Base-by-base conservation (phyloP, 2,113 vertebrate genomes). In the Syngnathoides biaculeatus region DNA sequence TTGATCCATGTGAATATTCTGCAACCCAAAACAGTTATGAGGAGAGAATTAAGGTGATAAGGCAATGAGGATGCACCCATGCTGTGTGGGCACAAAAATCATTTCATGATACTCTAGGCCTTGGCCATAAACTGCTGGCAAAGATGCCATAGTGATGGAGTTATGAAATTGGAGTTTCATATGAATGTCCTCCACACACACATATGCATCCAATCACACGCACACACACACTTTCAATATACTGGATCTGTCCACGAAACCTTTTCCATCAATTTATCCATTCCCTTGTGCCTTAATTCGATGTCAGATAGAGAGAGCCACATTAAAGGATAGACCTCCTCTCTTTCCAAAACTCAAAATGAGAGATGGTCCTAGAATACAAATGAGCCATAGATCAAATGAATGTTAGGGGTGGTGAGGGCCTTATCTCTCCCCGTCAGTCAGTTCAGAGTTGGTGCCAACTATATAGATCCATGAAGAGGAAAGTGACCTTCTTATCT, bases 351-450 rank as follows among this genome's bases (percentile, higher is more conserved):
- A 82, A 75, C 61, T 75, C 84, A 80, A 87, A 89, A 89, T 85
- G 83, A 88, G 83, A 82, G 78, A 83, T 65, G 56, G 30, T 52
- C 58, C 55, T 27, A 22, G 88, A 86, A 89, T 91, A 86, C 88
- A 87, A 87, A 90, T 88, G 77, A 75, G 35, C 68, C 38, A 47
- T 8, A 75, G 79, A 84, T 90, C 73, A 88, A 88, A 88, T 78
- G 60, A 79, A 77, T 67, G 71, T 69, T 30, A 5, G 48, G 65
- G 74, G 67, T 76, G 74, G 59, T 65, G 70, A 83, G 67, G 10
- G 27, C 30, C 75, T 88, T 91, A 89, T 90, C 87, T 88, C 83
- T 10, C 53, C 55, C 81, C 69, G 84, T 86, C 87, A 89, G 82
- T 90, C 80, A 79, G 70, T 66, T 74, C 73, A 68, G 65, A 79